phyloP scores from a whole-genome alignment of 2,888 invertebrate species.

The Drosophila macrospina region DNA sequence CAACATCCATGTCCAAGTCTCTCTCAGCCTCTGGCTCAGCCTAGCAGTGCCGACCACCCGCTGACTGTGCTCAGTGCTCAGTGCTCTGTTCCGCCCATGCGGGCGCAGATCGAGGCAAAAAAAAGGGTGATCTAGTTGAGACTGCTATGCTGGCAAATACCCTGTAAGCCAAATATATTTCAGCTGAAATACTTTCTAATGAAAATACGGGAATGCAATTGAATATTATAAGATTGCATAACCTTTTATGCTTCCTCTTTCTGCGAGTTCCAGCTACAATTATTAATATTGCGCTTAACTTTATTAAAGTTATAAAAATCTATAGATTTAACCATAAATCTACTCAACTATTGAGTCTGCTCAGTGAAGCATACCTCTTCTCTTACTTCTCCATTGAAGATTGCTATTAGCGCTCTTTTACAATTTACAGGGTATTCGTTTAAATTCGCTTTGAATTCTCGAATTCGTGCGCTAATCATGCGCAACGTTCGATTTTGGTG shows the following conservation, averaged over 20 bases:
- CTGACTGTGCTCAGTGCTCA: slow-evolving; percentile 42
- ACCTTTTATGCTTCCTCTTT: too few relatives aligned
- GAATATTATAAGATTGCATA: too few relatives aligned
- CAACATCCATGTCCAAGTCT: slow-evolving; percentile 43
- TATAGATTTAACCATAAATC: too few relatives aligned
- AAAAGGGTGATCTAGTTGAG: not conserved
- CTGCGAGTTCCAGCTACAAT: too few relatives aligned
- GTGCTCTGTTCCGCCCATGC: slow-evolving; percentile 47
- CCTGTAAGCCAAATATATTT: not conserved
- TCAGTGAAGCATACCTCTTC: too few relatives aligned
- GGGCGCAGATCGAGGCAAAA: slow-evolving; percentile 44
- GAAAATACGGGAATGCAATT: too few relatives aligned
- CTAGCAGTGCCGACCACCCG: slow-evolving; percentile 58
- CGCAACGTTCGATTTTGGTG: slow-evolving; percentile 73
- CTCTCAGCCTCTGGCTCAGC: slow-evolving; percentile 16
- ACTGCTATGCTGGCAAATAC: slow-evolving; percentile 3
- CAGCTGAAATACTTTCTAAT: not conserved
- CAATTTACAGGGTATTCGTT: slow-evolving; percentile 31
- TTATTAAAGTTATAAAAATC: too few relatives aligned
- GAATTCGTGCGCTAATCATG: slow-evolving; percentile 73
- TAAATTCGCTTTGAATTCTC: slow-evolving; percentile 47
- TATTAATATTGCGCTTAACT: too few relatives aligned
- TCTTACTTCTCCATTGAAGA: not conserved
- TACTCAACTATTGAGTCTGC: too few relatives aligned
- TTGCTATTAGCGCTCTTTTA: not conserved